Percentiles rank a stretch among this genome's conserved stretches.
Evolutionary conservation across 2,113 vertebrate species (phyloP).

Genomic region (Leucopsar rothschildi): DNA sequence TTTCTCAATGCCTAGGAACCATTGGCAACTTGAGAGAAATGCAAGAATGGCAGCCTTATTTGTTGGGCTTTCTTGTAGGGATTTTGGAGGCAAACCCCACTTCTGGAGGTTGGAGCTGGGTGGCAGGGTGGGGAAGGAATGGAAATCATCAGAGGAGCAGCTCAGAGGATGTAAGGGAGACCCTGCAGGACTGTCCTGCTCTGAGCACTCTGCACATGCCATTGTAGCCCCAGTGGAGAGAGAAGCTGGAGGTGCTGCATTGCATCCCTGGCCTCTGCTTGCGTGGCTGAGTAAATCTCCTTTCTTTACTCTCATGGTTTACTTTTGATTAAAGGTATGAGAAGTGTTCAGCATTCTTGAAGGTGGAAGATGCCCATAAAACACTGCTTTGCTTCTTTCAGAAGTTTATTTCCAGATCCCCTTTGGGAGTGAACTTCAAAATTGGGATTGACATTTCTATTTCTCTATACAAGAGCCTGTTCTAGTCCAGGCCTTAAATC

Average conservation of each 20-base stretch:
- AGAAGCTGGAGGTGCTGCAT: not conserved
- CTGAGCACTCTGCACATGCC: not conserved
- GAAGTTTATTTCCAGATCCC: not conserved
- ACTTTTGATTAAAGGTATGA: not conserved
- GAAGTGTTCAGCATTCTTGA: not conserved
- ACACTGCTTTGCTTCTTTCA: not conserved
- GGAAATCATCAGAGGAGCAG: not conserved
- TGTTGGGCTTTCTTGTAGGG: not conserved
- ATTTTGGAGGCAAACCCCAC: not conserved
- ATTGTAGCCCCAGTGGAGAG: not conserved
- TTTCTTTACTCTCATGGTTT: not conserved
- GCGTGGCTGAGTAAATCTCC: not conserved
- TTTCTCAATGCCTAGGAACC: rapidly evolving
- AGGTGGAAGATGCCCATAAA: not conserved
- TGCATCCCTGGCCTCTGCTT: not conserved
- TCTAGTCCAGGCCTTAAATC: not conserved
- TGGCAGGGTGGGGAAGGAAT: not conserved
- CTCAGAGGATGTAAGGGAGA: not conserved
- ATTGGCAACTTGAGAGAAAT: rapidly evolving
- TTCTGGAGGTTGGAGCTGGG: not conserved
- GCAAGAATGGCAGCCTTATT: not conserved
- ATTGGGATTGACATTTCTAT: not conserved
- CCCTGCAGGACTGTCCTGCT: not conserved
- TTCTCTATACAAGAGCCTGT: not conserved
- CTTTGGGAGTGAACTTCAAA: not conserved